A percentile compares a stretch with the other conserved stretches of the same genome.
These are phyloP conservation scores for Echinops telfairi DNA, from an alignment of 2,113 vertebrate genomes.

Conservation along the genomic window DNA sequence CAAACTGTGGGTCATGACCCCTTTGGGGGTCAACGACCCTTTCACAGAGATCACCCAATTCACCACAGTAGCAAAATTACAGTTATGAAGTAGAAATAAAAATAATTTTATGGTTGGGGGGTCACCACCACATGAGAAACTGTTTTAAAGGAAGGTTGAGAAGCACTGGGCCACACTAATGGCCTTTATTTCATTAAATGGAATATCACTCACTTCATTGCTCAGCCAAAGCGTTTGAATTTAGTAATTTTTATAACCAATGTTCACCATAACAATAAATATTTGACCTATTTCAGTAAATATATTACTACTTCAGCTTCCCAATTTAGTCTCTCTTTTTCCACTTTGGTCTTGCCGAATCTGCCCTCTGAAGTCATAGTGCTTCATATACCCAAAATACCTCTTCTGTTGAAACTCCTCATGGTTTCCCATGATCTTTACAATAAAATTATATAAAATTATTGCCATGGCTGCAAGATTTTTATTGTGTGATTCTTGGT, in stretches of 20 bases:
- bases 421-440: not conserved
- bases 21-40: too few species aligned
- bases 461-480: not conserved
- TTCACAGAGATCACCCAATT: too few species aligned
- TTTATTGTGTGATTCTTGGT: not conserved
- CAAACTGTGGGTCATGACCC: too few species aligned
- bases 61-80: too few species aligned
- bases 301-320: not conserved
- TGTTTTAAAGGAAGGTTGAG: too few species aligned
- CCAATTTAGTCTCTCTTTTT: not conserved
- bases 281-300: not conserved
- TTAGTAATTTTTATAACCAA: not conserved
- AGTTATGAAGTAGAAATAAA: too few species aligned
- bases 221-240: constrained; percentile 18
- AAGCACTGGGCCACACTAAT: rapidly evolving
- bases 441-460: not conserved
- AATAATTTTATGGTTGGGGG: too few species aligned
- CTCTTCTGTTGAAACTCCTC: not conserved
- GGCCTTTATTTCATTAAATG: not conserved
- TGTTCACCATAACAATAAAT: not conserved
- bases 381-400: not conserved
- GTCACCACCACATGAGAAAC: too few species aligned
- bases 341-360: not conserved
- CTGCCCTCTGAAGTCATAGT: not conserved
- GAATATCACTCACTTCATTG: not conserved